Base-by-base conservation (phyloP, 2,888 invertebrate species). In the Heliconius cydno region DNA sequence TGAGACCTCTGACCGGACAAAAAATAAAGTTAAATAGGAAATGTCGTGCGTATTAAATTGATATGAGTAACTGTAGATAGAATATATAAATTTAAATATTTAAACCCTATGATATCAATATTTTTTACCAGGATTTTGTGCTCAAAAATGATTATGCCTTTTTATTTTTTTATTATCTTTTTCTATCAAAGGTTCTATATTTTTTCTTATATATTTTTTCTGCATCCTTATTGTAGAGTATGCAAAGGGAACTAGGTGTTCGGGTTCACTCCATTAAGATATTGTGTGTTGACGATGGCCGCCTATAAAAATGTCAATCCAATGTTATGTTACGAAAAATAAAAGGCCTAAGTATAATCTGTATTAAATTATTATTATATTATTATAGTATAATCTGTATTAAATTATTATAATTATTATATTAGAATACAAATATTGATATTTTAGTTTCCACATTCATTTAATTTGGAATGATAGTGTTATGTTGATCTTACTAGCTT, bases 1-100 rank as follows among this genome's bases (percentile, higher is more conserved):
- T 41, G 70, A 70, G 70, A 70, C 70, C 70, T 70, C 70, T 70
- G 70, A 70, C 70, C 70, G 70, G 25, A 70, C 46, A 70, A 46
- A 70, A 70, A 70, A 70, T 70, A 41, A 46, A 25, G 70, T 25
- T 70, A 46, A 70, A 70, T 46, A 70, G 46, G 19, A 15, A 13
- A 28, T 46, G 41, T 70, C 70, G 70, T 70, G 70, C 25, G 70
- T 70, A 46, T 41, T 70, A 70, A 70, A 70, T 70, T 70, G 70
- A 25, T 70, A 25, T 70, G 25, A 15, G n/a, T 68, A 70, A 46
- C 9, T 41, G 25, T 70, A 25, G 46, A 9, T 46, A 15, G 30
- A 19, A 6, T 25, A 15, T 70, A 70, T 3, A 41, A 25, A 13
- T 15, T 70, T 13, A 68, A 68, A 38, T 60, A n/a, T 52, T 7